Evolutionary conservation across 2,113 vertebrate species (phyloP), one percentile per base, ranked within the genome.

Genomic region (Chlorodrepanis virens): DNA sequence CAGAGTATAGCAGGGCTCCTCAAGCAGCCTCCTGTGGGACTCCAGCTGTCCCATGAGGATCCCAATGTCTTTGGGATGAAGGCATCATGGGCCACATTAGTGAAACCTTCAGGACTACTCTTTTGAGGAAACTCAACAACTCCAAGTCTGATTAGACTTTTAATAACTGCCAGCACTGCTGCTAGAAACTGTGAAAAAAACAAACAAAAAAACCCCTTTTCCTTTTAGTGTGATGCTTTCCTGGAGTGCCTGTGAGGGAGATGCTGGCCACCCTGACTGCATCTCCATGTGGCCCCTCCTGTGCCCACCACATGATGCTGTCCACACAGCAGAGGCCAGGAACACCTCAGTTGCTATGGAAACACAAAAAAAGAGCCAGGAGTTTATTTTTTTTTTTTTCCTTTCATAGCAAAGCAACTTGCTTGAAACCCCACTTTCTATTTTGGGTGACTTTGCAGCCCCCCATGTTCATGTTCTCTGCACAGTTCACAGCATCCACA

Each of bases 1-100:
- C 19, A 3, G 9, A 0, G 0, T 29, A 3, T 6, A 72, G 69
- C 37, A 27, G 5, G 31, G 57, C 39, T 80, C 19, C 49, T 22
- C 31, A 13, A 0, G 31, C 44, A 75, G 20, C 29, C 5, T 6
- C 12, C 24, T 2, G 1, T 2, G 6, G n/a, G 25, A n/a, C 19
- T 77, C 4, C 47, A 29, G 20, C 60, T 60, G 23, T 75, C 67
- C 29, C 5, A 2, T 0, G 4, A 67, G 56, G 11, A 63, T 68
- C 35, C 27, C 44, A 27, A 9, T 39, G 11, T 60, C 54, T 44
- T 44, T 77, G 54, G 53, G 76, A 35, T 27, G 0, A 0, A 76
- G 23, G 20, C 29, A 54, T 85, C 9, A 6, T 0, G 1, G 28
- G 9, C 22, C 11, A 25, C 37, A 10, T 6, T n/a, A n/a, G 12